A percentile compares a stretch with the other conserved stretches of the same genome.
These are phyloP conservation scores for Scopus umbretta DNA, from an alignment of 2,113 vertebrate species.

Conservation along the genomic window DNA sequence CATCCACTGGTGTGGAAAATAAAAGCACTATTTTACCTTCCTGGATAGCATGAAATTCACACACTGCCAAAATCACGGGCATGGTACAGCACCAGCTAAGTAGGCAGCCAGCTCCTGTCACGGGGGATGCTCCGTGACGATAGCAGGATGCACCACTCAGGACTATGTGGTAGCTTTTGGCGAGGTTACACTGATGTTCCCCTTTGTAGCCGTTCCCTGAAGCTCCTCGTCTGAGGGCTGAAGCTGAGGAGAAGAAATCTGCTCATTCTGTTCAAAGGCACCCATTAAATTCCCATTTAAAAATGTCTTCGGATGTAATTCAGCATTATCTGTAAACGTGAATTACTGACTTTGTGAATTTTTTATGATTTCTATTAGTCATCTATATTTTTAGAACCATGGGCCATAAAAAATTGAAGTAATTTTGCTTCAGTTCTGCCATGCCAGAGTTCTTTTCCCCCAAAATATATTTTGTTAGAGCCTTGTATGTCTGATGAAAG, in stretches of 20 bases:
- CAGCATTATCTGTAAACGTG: slow-evolving; percentile 5
- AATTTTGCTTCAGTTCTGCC: slow-evolving; percentile 39
- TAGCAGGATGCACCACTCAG: rapidly evolving
- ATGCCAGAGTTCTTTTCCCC: background rate
- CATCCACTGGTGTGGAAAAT: rapidly evolving
- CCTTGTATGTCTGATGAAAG: background rate
- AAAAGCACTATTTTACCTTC: background rate
- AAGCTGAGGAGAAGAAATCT: background rate
- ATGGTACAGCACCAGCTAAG: background rate
- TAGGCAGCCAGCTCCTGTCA: background rate
- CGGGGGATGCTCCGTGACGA: background rate
- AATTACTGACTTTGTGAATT: slow-evolving; percentile 62
- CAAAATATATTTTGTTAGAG: background rate
- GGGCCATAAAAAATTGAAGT: slow-evolving; percentile 66
- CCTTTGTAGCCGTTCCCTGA: background rate
- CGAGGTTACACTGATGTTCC: rapidly evolving
- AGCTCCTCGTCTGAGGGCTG: background rate
- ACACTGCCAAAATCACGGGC: background rate
- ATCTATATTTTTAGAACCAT: slow-evolving; percentile 65
- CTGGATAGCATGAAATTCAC: background rate
- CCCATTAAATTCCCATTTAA: background rate
- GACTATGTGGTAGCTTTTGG: background rate
- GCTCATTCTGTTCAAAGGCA: background rate
- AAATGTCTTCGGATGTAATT: background rate
- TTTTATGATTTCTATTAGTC: slow-evolving; percentile 64